Evolutionary conservation across 64 coral and sea anemone genomes (phyloP), one percentile per base, ranked within the genome.

Genomic region (Actinia equina): DNA sequence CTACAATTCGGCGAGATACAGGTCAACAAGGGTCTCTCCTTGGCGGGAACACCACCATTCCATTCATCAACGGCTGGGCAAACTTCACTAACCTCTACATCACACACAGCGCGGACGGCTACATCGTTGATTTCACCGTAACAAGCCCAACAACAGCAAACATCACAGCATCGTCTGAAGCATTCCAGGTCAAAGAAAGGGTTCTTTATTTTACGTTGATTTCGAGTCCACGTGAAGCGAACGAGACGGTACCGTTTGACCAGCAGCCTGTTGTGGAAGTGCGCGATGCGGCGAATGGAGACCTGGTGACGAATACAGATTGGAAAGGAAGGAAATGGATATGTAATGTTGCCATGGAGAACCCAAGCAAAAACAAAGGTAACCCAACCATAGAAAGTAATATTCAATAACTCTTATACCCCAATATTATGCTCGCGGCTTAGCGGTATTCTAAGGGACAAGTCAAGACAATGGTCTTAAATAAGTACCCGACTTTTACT

Each of bases 291-390:
- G 88, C 88, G 52, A 90, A 86, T 52, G 88, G 88, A 23, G 44
- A 90, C 59, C 13, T 90, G 52, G 88, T 94, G 59, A 87, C 22
- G 27, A 94, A 94, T 22, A 94, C 92, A 23, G 92, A 88, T 1
- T 94, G 92, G 92, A 94, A 94, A 65, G 92, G 92, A 44, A 67
- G 92, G 15, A 86, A 87, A 25, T 94, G 92, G 92, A 18, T 94
- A 43, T 94, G 88, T 61, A 43, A 42, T 6, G 87, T 77, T 4
- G 51, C 58, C 12, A 43, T 93, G 59, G 25, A 52, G 30, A 86
- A 93, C 80, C 82, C 59, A 26, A 25, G 84, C 17, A 82, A 54
- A 7, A 56, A 74, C 44, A 80, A 91, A 86, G 89, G 89, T 91
- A 86, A 80, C 6, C 7, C 26, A 79, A 37, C 16, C 44, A 37